Conservation (phyloP, 1,140 invertebrate genomes). For the Thalassaphorura encarpata region DNA sequence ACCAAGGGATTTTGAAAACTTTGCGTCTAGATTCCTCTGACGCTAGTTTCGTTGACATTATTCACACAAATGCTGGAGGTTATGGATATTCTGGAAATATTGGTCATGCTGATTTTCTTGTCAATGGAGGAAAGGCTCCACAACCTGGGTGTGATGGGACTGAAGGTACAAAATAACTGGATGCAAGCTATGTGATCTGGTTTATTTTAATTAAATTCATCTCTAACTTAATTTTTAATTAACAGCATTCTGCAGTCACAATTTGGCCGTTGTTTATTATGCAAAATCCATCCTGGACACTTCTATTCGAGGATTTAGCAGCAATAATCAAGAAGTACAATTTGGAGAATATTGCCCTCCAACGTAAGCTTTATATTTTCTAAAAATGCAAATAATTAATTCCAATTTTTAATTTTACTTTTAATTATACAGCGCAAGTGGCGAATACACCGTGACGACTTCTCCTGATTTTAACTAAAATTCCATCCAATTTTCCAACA, state of each 20-base stretch:
- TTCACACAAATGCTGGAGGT: conserved; percentile 53
- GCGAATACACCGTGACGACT: too few relatives aligned
- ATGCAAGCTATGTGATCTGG: not conserved
- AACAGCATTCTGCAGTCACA: conserved; percentile 5
- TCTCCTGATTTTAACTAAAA: too few relatives aligned
- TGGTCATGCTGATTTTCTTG: conserved; percentile 51
- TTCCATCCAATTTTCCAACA: too few relatives aligned
- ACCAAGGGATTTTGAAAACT: not conserved
- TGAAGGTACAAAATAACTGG: not conserved
- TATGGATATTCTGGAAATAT: conserved; percentile 47
- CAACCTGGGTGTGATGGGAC: conserved; percentile 45
- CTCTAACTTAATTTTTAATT: not conserved
- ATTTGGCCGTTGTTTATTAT: not conserved
- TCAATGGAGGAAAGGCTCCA: conserved; percentile 46
- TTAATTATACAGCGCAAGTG: too few relatives aligned
- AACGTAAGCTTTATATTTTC: not conserved
- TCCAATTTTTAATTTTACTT: too few relatives aligned
- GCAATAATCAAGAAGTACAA: not conserved
- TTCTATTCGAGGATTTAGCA: not conserved
- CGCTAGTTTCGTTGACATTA: conserved; percentile 54
- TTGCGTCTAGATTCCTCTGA: conserved; percentile 46
- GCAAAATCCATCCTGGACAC: conserved; percentile 1
- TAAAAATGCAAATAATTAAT: too few relatives aligned
- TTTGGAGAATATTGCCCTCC: not conserved
- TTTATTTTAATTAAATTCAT: not conserved